Base-by-base conservation (phyloP, 2,888 invertebrate genomes). In the Morinoia aosen region DNA sequence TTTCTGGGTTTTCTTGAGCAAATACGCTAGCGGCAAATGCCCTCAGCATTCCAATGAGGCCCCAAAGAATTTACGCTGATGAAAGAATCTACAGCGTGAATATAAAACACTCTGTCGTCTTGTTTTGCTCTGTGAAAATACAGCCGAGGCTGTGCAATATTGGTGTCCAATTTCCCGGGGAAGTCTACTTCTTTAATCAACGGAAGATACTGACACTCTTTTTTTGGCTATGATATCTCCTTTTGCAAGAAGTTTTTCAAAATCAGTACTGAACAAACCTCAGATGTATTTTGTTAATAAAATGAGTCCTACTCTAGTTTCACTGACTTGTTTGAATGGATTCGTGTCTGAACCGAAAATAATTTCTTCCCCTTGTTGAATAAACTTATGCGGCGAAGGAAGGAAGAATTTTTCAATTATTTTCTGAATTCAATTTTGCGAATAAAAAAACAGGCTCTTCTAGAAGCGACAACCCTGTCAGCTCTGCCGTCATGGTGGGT, bases 1-100 rank as follows among this genome's bases (percentile, higher is more conserved):
- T 76, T 76, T 76, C 76, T 76, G 76, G 76, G 76, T 76, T 76
- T 76, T 76, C 76, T 76, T 76, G 76, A 76, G 76, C 76, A 76
- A 76, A 76, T 76, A 76, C 76, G 76, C 25, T 7, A 3, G 19
- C 33, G 76, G 76, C 76, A 76, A 33, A 76, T 76, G 76, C 76
- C 33, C 76, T 33, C 76, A 76, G 76, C 76, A 76, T 76, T 76
- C 76, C 76, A 76, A 76, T 76, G 76, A 76, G 76, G 14, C 76
- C 76, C 76, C 76, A 76, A 76, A 76, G 76, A 76, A 76, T 76
- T 76, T 76, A 76, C 76, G 76, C 76, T 76, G 76, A 76, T 76
- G 76, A 76, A 76, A 76, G 76, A 76, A 76, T 76, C 76, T 76
- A 76, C 76, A 12, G 76, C 76, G 76, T 76, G 76, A 76, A 76